Percentiles rank a stretch among this genome's conserved stretches.
Conservation (phyloP, 35 echinoderm and acorn worm species). For the Patiria miniata region DNA sequence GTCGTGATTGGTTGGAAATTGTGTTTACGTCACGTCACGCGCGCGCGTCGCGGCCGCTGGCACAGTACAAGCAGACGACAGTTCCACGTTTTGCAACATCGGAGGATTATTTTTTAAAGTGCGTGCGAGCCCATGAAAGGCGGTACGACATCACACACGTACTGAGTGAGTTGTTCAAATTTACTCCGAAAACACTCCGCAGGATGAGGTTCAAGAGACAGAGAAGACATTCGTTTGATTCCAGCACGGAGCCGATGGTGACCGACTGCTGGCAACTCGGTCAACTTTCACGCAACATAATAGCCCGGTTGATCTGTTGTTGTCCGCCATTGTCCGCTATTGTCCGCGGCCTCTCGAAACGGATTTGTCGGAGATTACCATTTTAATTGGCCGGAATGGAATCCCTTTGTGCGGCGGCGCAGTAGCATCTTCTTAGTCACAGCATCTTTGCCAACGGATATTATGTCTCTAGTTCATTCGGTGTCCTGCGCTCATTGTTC, state of each 20-base stretch:
- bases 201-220: too few species aligned
- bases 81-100: too few species aligned
- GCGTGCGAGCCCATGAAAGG: too few species aligned
- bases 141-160: too few species aligned
- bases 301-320: not conserved
- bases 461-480: not conserved
- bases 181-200: not conserved
- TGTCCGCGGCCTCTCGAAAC: not conserved
- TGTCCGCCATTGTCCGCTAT: not conserved
- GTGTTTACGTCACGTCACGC: not conserved
- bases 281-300: not conserved
- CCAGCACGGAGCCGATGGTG: not conserved
- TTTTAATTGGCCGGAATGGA: constrained; percentile 3
- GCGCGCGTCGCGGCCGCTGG: not conserved
- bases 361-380: not conserved
- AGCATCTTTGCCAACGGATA: constrained; percentile 22
- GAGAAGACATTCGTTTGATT: constrained; percentile 10
- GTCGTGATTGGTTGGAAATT: not conserved
- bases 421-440: not conserved
- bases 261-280: not conserved
- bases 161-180: not conserved
- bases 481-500: not conserved
- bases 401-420: not conserved
- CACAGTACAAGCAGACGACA: not conserved
- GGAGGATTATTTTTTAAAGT: too few species aligned